Percentiles rank a stretch among this genome's conserved stretches.
These are phyloP conservation scores for Ephestia elutella DNA, from an alignment of 1,140 invertebrate species.

Conservation along the genomic window DNA sequence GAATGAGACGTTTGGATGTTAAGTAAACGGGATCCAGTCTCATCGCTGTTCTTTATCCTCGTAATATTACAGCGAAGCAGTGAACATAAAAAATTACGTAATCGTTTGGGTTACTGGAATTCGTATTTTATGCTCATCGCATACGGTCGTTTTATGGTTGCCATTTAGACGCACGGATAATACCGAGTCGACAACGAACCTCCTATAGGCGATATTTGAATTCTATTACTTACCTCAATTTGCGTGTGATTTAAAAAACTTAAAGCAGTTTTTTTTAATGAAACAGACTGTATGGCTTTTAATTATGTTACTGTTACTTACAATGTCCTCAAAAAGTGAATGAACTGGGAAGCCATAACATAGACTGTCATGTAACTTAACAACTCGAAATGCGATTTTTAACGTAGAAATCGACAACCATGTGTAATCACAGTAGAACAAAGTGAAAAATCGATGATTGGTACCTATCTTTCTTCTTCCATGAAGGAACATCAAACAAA, in stretches of 20 bases:
- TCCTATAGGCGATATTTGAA: conserved; percentile 1
- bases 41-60: conserved; percentile 4
- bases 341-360: conserved; percentile 20
- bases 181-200: not conserved
- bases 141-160: conserved; percentile 1
- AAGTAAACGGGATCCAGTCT: conserved; percentile 1
- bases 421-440: too few relatives aligned
- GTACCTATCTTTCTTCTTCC: too few relatives aligned
- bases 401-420: not conserved
- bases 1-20: conserved; percentile 3
- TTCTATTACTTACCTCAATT: not conserved
- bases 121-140: not conserved
- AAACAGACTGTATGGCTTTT: not conserved
- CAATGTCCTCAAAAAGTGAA: conserved; percentile 22
- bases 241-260: not conserved
- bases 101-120: not conserved
- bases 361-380: conserved; percentile 4
- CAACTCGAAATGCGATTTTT: not conserved
- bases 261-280: not conserved
- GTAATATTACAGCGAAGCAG: conserved; percentile 1
- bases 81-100: not conserved
- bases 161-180: not conserved
- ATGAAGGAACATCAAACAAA: not conserved
- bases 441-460: too few relatives aligned
- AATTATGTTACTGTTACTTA: not conserved